Base-by-base conservation (phyloP, 1,140 invertebrate genomes). In the Aculops lycopersici region DNA sequence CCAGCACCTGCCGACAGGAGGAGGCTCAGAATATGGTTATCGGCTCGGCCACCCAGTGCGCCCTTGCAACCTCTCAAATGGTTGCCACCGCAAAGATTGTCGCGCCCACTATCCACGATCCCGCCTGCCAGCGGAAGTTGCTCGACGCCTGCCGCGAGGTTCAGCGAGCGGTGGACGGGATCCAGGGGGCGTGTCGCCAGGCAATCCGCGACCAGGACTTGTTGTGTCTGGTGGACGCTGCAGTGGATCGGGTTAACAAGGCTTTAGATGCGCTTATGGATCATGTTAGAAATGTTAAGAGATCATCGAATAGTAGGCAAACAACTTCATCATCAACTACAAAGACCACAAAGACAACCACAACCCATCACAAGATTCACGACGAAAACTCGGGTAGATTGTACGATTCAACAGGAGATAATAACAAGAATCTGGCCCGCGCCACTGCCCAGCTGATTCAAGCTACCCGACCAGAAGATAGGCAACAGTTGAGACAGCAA, bases 51-150 rank as follows among this genome's bases (percentile, higher is more conserved):
- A 92, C 84, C 1, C 74, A 94, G 56, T 90, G 84, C 58, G 90
- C 90, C 1, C 60, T 97, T 19, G 80, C 84, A 1, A 97, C 90
- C 1, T 92, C 83, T 20, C 90, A 97, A 54, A 61, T 97, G 1
- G 86, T 97, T 1, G 84, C 90, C 0, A 94, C 84, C 54, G 79
- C 90, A 12, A 94, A 94, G 63, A 74, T 69, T 40, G 65, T 69
- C 16, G 64, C 66, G 2, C 66, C 68, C 16, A 71, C 66, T 2
- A 68, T 95, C 3, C 69, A 77, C 38, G 84, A 75, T 49, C 72
- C 79, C 1, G 74, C 74, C 0, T 97, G 90, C 52, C 79, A 90
- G 50, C 74, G 83, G 46, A 86, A 95, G 55, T 53, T 97, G 38
- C 74, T 80, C 41, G 74, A 74, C 38, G 86, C 90, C 0, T 75